Percentiles rank a stretch among this genome's conserved stretches.
These are phyloP conservation scores for Romanogobio albipinnatus DNA, from an alignment of 2,113 vertebrate genomes.

Conservation along the genomic window DNA sequence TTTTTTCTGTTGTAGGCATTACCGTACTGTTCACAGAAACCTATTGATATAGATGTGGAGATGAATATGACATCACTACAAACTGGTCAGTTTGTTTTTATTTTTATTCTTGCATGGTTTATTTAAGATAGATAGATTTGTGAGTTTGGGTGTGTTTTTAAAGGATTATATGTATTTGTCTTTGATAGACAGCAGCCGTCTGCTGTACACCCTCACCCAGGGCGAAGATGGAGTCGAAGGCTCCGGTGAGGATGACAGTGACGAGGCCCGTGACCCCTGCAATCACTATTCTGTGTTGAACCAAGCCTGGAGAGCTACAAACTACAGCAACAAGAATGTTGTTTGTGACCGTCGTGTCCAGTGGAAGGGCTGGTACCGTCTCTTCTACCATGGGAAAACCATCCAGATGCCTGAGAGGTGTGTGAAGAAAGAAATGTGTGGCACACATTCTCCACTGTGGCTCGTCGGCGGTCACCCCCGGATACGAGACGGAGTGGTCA, in stretches of 20 bases:
- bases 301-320: slow-evolving; percentile 63
- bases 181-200: slow-evolving; percentile 41
- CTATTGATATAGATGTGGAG: background rate
- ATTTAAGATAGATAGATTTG: no score
- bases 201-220: background rate
- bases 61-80: slow-evolving; percentile 33
- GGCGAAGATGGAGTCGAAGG: slow-evolving; percentile 4
- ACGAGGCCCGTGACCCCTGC: slow-evolving; percentile 51
- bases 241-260: slow-evolving; percentile 20
- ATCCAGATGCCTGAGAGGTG: slow-evolving; percentile 68
- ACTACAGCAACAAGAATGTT: slow-evolving; percentile 55
- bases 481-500: slow-evolving; percentile 58
- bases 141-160: no score
- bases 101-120: no score
- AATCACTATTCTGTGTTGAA: slow-evolving; percentile 55
- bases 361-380: slow-evolving; percentile 67
- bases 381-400: slow-evolving; percentile 60
- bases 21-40: slow-evolving; percentile 33
- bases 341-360: slow-evolving; percentile 55
- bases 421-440: slow-evolving; percentile 55
- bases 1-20: slow-evolving; percentile 41
- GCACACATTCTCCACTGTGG: slow-evolving; percentile 65
- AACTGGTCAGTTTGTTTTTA: slow-evolving; percentile 38
- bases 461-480: slow-evolving; percentile 56
- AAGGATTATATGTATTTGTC: background rate